phyloP scores from a whole-genome alignment of 2,888 invertebrate species.

The Limnephilus lunatus region DNA sequence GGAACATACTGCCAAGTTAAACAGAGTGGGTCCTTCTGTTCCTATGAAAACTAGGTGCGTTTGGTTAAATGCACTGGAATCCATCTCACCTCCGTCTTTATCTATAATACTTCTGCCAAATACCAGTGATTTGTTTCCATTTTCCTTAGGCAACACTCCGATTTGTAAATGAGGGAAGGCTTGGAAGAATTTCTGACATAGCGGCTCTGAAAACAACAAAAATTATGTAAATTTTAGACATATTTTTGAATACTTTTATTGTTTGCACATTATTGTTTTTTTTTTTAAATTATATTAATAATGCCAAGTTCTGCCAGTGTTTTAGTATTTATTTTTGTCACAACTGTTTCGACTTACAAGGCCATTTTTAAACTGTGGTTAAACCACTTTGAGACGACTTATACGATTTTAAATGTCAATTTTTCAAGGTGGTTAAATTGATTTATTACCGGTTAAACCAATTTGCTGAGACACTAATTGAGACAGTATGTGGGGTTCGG shows the following conservation, averaged over 20 bases:
- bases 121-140: not conserved
- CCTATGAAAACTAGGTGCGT: constrained; percentile 84
- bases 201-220: constrained; percentile 69
- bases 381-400: too few relatives aligned
- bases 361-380: too few relatives aligned
- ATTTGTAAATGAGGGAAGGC: constrained; percentile 35
- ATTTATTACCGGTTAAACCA: too few relatives aligned
- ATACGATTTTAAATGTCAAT: too few relatives aligned
- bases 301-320: too few relatives aligned
- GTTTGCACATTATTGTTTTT: too few relatives aligned
- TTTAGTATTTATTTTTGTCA: too few relatives aligned
- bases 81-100: not conserved
- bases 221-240: not conserved
- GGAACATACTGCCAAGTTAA: constrained; percentile 74
- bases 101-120: constrained; percentile 43
- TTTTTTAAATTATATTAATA: too few relatives aligned
- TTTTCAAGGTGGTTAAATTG: too few relatives aligned
- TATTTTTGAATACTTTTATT: not conserved
- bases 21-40: constrained; percentile 75
- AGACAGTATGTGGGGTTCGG: too few relatives aligned
- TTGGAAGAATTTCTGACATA: constrained; percentile 70
- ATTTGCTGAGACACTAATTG: too few relatives aligned
- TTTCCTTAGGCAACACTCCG: constrained; percentile 49
- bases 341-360: too few relatives aligned
- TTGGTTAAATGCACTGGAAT: constrained; percentile 66